A percentile compares a stretch with the other conserved stretches of the same genome.
phyloP scores from a whole-genome alignment of 1,140 invertebrate genomes.

The Dendrolimus punctatus region DNA sequence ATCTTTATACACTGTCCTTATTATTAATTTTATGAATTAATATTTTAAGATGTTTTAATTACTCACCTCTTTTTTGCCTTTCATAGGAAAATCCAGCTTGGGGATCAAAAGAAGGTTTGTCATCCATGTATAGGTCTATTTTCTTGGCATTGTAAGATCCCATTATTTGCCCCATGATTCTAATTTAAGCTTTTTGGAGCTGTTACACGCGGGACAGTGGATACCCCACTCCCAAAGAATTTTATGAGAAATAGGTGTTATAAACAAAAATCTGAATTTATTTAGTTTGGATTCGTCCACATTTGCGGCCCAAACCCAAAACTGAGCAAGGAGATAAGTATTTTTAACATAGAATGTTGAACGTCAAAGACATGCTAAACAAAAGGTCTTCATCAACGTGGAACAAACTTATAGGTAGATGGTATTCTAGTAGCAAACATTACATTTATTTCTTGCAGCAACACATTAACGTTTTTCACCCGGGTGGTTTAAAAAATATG shows the following conservation, averaged over 20 bases:
- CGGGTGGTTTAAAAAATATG: no score
- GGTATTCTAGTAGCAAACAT: no score
- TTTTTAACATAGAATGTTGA: no score
- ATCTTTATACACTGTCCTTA: not conserved
- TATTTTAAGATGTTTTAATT: slow-evolving; percentile 3
- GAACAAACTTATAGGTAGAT: no score
- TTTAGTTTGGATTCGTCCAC: no score
- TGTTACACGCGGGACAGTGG: not conserved
- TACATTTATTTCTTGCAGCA: no score
- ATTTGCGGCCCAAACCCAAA: no score
- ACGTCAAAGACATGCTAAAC: no score
- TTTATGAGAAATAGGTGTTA: not conserved
- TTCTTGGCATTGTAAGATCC: slow-evolving; percentile 67
- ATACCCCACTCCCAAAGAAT: not conserved
- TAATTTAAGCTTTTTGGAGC: slow-evolving; percentile 1
- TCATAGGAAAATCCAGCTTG: slow-evolving; percentile 81
- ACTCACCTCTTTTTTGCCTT: slow-evolving; percentile 82
- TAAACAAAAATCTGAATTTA: not conserved
- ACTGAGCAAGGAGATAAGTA: no score
- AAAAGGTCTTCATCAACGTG: no score
- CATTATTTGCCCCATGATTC: slow-evolving; percentile 58
- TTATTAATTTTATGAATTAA: slow-evolving; percentile 1
- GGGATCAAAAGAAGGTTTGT: slow-evolving; percentile 84
- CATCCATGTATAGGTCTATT: slow-evolving; percentile 74
- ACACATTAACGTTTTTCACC: no score